phyloP scores from a whole-genome alignment of 2,797 vertebrate species.

The Tokudaia muenninki region DNA sequence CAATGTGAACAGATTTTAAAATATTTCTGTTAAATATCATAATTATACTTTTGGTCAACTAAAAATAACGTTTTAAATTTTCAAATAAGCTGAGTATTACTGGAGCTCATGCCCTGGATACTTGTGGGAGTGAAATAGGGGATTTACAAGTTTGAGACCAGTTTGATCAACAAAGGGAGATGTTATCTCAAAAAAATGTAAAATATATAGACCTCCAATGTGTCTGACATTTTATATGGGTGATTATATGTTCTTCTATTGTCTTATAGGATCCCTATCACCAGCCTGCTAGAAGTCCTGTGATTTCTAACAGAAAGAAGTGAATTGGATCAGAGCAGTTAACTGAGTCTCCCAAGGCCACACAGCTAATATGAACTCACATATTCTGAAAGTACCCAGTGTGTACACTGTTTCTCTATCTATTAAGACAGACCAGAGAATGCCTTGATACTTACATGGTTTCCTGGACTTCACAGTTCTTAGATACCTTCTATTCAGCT shows the following conservation, averaged over 20 bases:
- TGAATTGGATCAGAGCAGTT: conserved; percentile 20
- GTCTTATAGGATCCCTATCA: neutral
- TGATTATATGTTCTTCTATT: conserved; percentile 40
- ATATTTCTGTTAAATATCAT: neutral
- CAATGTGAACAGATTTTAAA: conserved; percentile 16
- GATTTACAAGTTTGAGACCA: neutral
- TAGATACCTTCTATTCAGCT: conserved; percentile 18
- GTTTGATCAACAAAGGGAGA: neutral
- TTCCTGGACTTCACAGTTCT: conserved; percentile 38
- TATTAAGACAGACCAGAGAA: conserved; percentile 36
- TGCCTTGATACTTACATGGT: neutral
- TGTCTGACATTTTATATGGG: conserved; percentile 7
- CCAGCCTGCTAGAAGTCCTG: neutral
- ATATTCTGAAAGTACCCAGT: neutral
- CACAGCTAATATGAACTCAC: conserved; percentile 37
- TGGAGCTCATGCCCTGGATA: neutral
- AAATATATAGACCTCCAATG: neutral
- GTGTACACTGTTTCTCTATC: conserved; percentile 15
- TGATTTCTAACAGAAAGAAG: conserved; percentile 49
- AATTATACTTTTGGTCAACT: neutral
- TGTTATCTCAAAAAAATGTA: neutral
- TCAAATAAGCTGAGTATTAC: neutral
- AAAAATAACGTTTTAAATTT: neutral
- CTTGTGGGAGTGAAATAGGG: neutral
- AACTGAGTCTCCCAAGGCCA: conserved; percentile 36